phyloP scores from a whole-genome alignment of 2,797 vertebrate species.

The Loris lydekkerianus region DNA sequence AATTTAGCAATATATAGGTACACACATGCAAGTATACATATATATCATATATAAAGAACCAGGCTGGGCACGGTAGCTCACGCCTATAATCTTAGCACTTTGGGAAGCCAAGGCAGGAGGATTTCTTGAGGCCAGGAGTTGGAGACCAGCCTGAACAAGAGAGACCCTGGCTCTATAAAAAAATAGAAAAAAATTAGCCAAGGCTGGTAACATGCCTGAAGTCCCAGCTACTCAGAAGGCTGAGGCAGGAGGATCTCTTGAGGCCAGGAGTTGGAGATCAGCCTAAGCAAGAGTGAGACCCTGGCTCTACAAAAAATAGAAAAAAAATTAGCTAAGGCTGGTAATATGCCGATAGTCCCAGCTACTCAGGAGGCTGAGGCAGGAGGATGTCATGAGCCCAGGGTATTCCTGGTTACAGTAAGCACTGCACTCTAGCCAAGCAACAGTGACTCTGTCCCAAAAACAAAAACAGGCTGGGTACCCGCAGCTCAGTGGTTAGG shows the following conservation, averaged over 20 bases:
- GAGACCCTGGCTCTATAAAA: neutral
- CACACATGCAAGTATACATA: neutral
- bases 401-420: too few relatives aligned
- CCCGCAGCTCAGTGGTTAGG: too few relatives aligned
- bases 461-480: too few relatives aligned
- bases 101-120: neutral
- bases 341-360: neutral
- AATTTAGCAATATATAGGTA: neutral
- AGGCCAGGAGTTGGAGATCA: neutral
- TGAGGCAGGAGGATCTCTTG: neutral
- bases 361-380: neutral
- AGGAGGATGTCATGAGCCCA: too few relatives aligned
- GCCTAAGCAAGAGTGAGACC: neutral
- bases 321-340: neutral
- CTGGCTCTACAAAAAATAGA: neutral
- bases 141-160: neutral
- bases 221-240: neutral
- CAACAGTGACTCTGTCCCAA: too few relatives aligned
- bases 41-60: slow-evolving; percentile 4
- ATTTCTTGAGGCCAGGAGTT: neutral
- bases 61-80: neutral
- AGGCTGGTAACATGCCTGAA: neutral
- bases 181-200: neutral
- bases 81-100: neutral
- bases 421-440: too few relatives aligned